phyloP scores from a whole-genome alignment of 2,888 invertebrate genomes.

The Osmoderma eremita region DNA sequence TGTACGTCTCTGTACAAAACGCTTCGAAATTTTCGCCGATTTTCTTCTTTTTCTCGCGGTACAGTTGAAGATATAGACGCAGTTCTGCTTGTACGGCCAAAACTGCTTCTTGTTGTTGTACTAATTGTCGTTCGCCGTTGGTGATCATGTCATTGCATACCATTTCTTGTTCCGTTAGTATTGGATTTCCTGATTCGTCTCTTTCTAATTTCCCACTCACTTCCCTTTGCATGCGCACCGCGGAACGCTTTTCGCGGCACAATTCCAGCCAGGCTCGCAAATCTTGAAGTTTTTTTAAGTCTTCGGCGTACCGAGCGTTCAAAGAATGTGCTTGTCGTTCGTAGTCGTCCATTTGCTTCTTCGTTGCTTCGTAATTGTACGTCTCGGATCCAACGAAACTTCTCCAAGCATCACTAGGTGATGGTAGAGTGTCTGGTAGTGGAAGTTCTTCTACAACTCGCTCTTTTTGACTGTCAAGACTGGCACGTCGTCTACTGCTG shows the following conservation, averaged over 20 bases:
- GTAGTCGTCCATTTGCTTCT: slow-evolving; percentile 42
- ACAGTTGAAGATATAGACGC: slow-evolving; percentile 52
- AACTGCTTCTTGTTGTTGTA: slow-evolving; percentile 56
- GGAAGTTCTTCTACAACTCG: slow-evolving; percentile 30
- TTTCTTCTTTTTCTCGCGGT: slow-evolving; percentile 52
- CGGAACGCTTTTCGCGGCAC: slow-evolving; percentile 48
- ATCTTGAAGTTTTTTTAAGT: slow-evolving; percentile 47
- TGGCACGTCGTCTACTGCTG: slow-evolving; percentile 41
- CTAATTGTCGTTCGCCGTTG: slow-evolving; percentile 46
- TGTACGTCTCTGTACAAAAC: slow-evolving; percentile 55
- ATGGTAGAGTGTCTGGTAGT: slow-evolving; percentile 47
- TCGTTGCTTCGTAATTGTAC: slow-evolving; percentile 45
- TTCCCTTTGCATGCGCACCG: slow-evolving; percentile 46
- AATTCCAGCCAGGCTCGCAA: slow-evolving; percentile 44
- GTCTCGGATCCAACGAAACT: slow-evolving; percentile 45
- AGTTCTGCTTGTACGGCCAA: slow-evolving; percentile 55
- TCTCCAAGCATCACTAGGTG: slow-evolving; percentile 50
- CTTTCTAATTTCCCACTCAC: slow-evolving; percentile 35
- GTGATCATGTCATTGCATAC: slow-evolving; percentile 46
- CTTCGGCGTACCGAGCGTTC: slow-evolving; percentile 47
- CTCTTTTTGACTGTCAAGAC: slow-evolving; percentile 32
- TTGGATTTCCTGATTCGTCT: slow-evolving; percentile 40
- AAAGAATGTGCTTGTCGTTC: slow-evolving; percentile 46
- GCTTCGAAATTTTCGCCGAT: slow-evolving; percentile 55
- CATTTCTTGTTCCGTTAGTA: slow-evolving; percentile 42